A percentile compares a stretch with the other conserved stretches of the same genome.
Evolutionary conservation across 2,113 vertebrate species (phyloP).

Genomic region (human (Homo sapiens)): GRCh38 chr20:52983501-52984000

Average conservation of each 20-base stretch:
- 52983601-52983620: background rate
- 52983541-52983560: background rate
- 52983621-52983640: background rate
- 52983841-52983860: background rate
- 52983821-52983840: background rate
- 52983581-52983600: background rate
- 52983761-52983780: background rate
- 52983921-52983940: background rate
- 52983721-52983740: background rate
- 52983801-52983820: background rate
- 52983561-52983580: background rate
- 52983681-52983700: background rate
- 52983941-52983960: background rate
- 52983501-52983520: background rate
- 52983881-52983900: background rate
- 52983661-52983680: background rate
- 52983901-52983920: background rate
- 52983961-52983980: slow-evolving; percentile 44
- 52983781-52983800: background rate
- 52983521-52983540: slow-evolving; percentile 20
- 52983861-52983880: background rate
- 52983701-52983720: accelerated
- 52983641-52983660: background rate
- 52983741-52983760: background rate
- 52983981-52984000: slow-evolving; percentile 49